phyloP scores from a whole-genome alignment of 2,888 invertebrate genomes.

The Tipula unca region DNA sequence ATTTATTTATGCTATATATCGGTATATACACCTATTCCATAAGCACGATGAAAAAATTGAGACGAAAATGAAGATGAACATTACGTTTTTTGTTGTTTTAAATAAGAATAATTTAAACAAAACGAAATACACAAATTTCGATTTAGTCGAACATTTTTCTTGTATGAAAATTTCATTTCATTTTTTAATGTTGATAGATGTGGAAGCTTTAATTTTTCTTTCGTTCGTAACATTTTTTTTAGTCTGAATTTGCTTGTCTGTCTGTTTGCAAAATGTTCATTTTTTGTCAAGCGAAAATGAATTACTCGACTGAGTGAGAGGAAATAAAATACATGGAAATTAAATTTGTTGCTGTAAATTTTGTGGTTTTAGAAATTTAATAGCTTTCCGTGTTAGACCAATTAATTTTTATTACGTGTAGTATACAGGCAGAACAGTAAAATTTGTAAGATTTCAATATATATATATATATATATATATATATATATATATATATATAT shows the following conservation, averaged over 20 bases:
- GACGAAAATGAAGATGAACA: background rate
- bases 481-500: too few species aligned
- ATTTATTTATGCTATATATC: too few species aligned
- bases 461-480: too few species aligned
- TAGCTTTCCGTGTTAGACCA: background rate
- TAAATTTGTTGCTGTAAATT: background rate
- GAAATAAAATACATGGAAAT: background rate
- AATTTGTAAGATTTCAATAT: too few species aligned
- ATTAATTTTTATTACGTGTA: background rate
- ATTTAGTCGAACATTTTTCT: background rate
- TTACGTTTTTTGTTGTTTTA: background rate
- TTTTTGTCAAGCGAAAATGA: background rate
- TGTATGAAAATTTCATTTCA: background rate
- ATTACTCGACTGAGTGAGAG: background rate
- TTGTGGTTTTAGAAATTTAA: background rate
- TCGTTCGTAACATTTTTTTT: background rate
- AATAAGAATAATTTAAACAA: background rate
- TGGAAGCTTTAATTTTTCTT: background rate
- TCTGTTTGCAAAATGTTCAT: background rate
- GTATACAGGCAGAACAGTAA: background rate
- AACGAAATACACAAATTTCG: background rate
- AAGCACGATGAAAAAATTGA: background rate
- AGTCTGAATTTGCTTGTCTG: background rate
- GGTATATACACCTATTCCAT: too few species aligned
- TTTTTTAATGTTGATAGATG: background rate